phyloP scores from a whole-genome alignment of 30 jellyfish, hydroid and myxozoan species.

The Hydractinia echinata region DNA sequence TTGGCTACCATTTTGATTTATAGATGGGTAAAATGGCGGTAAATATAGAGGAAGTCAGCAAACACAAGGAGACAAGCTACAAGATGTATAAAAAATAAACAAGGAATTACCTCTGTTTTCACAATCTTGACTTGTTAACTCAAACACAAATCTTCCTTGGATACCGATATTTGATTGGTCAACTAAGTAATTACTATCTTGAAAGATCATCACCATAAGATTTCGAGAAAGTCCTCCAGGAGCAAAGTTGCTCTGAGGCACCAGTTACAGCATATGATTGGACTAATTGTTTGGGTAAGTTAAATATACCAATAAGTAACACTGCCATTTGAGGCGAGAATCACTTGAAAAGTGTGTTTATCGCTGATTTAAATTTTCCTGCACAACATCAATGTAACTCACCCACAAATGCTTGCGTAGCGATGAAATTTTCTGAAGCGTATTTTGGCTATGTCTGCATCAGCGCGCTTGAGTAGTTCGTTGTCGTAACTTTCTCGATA shows the following conservation, averaged over 20 bases:
- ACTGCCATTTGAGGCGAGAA: background rate
- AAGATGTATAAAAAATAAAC: too few relatives aligned
- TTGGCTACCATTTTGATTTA: too few relatives aligned
- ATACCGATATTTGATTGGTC: background rate
- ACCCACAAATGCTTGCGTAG: background rate
- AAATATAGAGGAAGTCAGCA: too few relatives aligned
- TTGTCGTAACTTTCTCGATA: background rate
- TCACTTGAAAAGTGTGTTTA: background rate
- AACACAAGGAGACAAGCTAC: too few relatives aligned
- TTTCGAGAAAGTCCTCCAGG: background rate
- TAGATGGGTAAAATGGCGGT: too few relatives aligned
- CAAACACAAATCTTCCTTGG: slow-evolving; percentile 1
- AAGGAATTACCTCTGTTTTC: background rate
- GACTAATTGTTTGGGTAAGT: background rate
- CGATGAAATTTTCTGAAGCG: background rate
- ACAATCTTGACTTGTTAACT: background rate
- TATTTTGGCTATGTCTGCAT: background rate
- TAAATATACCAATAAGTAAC: slow-evolving; percentile 11
- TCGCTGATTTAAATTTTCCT: background rate
- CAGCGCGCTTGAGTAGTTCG: background rate
- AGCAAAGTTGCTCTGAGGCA: background rate
- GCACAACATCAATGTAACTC: background rate
- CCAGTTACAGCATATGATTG: slow-evolving; percentile 1
- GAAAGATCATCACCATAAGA: background rate
- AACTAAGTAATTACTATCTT: background rate